Base-by-base conservation (phyloP, 2,797 vertebrate genomes). In the Poeciliopsis turneri region DNA sequence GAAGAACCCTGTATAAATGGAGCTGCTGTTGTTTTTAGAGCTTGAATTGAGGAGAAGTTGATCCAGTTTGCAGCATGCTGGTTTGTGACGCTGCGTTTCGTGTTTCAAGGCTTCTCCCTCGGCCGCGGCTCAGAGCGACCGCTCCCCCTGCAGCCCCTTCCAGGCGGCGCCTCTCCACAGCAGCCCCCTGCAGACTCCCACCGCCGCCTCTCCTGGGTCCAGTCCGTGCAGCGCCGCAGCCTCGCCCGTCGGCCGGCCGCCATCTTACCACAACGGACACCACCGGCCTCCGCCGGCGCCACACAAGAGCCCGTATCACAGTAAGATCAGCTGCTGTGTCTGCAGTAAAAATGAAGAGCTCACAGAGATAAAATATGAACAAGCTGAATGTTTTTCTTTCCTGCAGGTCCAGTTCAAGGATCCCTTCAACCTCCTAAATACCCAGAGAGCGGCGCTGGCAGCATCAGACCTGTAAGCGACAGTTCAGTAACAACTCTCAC, bases 391-490 rank as follows among this genome's bases (percentile, higher is more conserved):
- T 25, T 55, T 45, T 2, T 57, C 16, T 13, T 46, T 13, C 89
- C 82, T 70, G 91, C 86, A 94, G 94, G 89, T 90, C 96, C 28
- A 3, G 95, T 92, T 0, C 95, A 96, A 25, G 95, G 95, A 39
- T 96, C 97, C 72, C 94, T 96, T 0, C 97, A 97, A 71, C 96
- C 96, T 15, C 95, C 96, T 0, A 96, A 96, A 83, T 96, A 96
- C 78, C 95, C 97, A 0, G 97, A 98, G 53, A 92, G 93, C 13
- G 94, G 95, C 0, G 93, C 96, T 0, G 92, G 97, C 88, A 97
- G 96, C 88, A 96, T 98, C 74, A 95, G 97, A 85, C 98, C 98
- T n/a, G 98, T 99, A 92, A 97, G 97, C 96, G 45, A 71, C 28
- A 1, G 25, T 36, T n/a, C 25, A 68, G 39, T 41, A 41, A 25